Base-by-base conservation (phyloP, 2,113 vertebrate genomes). In the Crotalus helleri region DNA sequence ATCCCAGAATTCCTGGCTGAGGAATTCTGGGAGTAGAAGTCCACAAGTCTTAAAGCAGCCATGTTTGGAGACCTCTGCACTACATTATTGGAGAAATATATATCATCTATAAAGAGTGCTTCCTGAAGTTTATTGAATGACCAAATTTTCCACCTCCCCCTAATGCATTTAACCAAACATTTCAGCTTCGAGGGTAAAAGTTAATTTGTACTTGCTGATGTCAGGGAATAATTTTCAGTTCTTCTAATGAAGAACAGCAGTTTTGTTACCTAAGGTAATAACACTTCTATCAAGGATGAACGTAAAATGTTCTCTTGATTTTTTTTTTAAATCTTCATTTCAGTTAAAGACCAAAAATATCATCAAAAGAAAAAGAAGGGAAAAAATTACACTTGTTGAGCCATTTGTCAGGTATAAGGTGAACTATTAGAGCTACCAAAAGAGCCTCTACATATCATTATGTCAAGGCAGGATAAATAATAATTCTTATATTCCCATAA, bases 271-370 rank as follows among this genome's bases (percentile, higher is more conserved):
- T 59, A n/a, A 46, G 23, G 90, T 58, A 92, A 92, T 5, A 64
- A 54, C n/a, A 33, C 26, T 26, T 15, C 21, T 64, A 12, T 19
- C 15, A 74, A 9, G n/a, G 5, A 57, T 49, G 54, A 49, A 29
- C 1, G 46, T 0, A 1, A 88, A 7, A 91, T 49, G 46, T 7
- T 19, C 15, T 21, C 0, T 0, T 0, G 33, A 64, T 33, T 46
- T 46, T 51, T 61, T 39, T 39, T 15, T 0, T 6, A 86, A 29
- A 17, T 19, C 6, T 46, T 54, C 49, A 54, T 87, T 81, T 81
- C 19, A 49, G 58, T n/a, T 17, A 49, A 46, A 49, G 61, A 92
- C 2, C n/a, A 54, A 26, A 44, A 24, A 44, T 11, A 92, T 1
- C 1, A 33, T 4, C 1, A 15, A 15, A 11, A 93, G 64, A 94